Evolutionary conservation across 30 jellyfish, hydroid and myxozoan genomes (phyloP).

Genomic region (Aurelia sp.): DNA sequence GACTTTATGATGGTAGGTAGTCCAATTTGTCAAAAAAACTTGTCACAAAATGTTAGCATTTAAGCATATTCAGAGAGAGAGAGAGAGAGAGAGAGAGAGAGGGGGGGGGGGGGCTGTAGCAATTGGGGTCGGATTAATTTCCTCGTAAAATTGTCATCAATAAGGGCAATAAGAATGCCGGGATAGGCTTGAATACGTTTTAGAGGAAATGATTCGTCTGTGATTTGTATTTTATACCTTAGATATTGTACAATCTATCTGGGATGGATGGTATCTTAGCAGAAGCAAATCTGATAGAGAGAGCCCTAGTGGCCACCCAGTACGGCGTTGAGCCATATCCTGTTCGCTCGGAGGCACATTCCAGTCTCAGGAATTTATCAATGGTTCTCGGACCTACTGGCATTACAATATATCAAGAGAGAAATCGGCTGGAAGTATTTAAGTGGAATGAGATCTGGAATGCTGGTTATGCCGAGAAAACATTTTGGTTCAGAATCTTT

Average conservation of each 20-base stretch:
- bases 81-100: no score
- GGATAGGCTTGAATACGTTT: no score
- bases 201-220: neutral
- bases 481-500: constrained; percentile 82
- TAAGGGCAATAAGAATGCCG: no score
- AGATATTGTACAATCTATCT: constrained; percentile 67
- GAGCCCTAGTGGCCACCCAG: constrained; percentile 51
- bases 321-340: constrained; percentile 80
- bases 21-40: no score
- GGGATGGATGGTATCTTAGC: constrained; percentile 80
- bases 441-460: constrained; percentile 95
- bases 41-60: no score
- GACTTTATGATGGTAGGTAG: no score
- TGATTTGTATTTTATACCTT: neutral
- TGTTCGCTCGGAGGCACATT: constrained; percentile 90
- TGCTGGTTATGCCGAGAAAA: constrained; percentile 73
- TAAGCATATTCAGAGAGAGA: no score
- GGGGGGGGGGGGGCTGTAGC: no score
- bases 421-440: constrained; percentile 61
- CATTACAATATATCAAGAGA: constrained; percentile 64
- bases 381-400: constrained; percentile 85
- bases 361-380: constrained; percentile 59
- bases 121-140: no score
- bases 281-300: constrained; percentile 78
- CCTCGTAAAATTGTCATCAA: no score